phyloP scores from a whole-genome alignment of 2,113 vertebrate genomes.

The Tyto alba region DNA sequence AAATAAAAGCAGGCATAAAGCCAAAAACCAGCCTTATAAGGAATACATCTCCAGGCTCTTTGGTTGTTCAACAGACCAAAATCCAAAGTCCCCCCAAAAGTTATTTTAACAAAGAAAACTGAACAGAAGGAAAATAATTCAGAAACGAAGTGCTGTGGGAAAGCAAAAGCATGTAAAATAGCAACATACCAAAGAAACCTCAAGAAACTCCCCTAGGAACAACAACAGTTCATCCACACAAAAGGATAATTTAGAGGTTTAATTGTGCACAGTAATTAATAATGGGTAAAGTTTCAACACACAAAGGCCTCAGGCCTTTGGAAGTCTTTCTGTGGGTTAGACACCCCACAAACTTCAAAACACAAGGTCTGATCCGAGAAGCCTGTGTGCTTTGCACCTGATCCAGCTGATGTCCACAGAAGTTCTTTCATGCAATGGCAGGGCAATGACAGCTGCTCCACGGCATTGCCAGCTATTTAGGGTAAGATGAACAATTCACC shows the following conservation, averaged over 20 bases:
- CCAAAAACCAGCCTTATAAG: not conserved
- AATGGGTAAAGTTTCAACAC: not conserved
- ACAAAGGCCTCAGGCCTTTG: not conserved
- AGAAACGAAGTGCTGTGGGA: constrained; percentile 24
- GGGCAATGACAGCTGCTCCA: not conserved
- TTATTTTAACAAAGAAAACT: constrained; percentile 27
- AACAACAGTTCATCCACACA: constrained; percentile 1
- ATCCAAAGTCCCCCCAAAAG: not conserved
- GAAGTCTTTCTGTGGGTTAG: not conserved
- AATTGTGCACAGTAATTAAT: constrained; percentile 24
- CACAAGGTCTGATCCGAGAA: not conserved
- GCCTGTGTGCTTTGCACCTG: not conserved
- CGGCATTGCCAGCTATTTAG: not conserved
- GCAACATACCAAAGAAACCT: constrained; percentile 39
- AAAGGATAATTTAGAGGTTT: constrained; percentile 36
- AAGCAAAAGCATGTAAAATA: constrained; percentile 22
- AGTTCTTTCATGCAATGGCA: not conserved
- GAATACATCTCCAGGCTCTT: not conserved
- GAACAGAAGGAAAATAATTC: not conserved
- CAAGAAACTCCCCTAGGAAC: constrained; percentile 26
- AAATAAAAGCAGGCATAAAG: not conserved
- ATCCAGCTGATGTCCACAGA: not conserved
- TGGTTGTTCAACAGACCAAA: not conserved
- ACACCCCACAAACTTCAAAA: not conserved
- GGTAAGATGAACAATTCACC: not conserved